Percentiles rank a stretch among this genome's conserved stretches.
phyloP scores from a whole-genome alignment of 1,140 invertebrate species.

The Eurosta solidaginis region DNA sequence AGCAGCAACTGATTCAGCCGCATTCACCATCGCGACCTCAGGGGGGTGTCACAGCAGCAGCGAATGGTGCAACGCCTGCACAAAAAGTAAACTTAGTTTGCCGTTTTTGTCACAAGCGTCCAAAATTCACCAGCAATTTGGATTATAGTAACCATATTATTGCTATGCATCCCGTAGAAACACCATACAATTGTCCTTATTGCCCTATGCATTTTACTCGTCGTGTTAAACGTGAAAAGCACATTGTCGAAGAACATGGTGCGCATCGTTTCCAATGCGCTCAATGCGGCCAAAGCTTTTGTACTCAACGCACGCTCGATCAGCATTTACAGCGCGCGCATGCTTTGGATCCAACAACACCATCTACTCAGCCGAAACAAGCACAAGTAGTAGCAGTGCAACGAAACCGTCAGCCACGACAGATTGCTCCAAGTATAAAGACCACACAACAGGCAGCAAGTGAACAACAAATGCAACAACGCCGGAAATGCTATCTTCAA shows the following conservation, averaged over 20 bases:
- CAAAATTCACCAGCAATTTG: conserved; percentile 50
- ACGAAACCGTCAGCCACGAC: conserved; percentile 17
- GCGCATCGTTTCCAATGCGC: conserved; percentile 52
- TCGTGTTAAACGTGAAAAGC: conserved; percentile 49
- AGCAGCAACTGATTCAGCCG: conserved; percentile 35
- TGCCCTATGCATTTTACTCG: conserved; percentile 47
- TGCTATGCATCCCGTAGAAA: conserved; percentile 49
- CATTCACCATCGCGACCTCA: conserved; percentile 26
- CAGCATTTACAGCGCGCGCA: conserved; percentile 51
- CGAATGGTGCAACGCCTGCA: neutral
- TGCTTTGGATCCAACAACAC: neutral
- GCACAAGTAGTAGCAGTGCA: neutral
- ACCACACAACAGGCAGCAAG: neutral
- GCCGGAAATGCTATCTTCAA: conserved; percentile 18
- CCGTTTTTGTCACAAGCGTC: conserved; percentile 54
- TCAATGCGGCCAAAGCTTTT: conserved; percentile 51
- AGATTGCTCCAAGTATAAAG: neutral
- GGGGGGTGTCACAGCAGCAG: neutral
- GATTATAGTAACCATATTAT: conserved; percentile 55
- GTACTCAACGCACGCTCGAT: conserved; percentile 50
- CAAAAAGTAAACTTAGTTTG: conserved; percentile 43
- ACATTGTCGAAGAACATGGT: conserved; percentile 49
- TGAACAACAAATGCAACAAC: neutral
- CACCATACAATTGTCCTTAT: conserved; percentile 52
- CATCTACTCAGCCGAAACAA: neutral